These are phyloP conservation scores for Zophobas atratus DNA, from an alignment of 1,140 invertebrate genomes.

Conservation along the genomic window DNA sequence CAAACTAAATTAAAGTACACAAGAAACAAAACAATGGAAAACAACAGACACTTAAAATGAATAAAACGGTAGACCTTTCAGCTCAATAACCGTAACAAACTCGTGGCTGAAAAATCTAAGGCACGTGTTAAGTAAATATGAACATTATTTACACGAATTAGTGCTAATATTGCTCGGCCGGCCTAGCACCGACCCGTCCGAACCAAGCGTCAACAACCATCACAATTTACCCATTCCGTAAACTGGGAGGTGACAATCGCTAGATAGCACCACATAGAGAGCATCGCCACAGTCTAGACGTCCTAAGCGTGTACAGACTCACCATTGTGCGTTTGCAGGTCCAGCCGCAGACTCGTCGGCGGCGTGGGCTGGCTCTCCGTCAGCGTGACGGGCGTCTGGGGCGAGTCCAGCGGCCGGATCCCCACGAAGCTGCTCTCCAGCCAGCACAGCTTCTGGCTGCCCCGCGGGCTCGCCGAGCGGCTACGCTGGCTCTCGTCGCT, in stretches of 20 bases:
- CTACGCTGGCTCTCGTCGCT: slow-evolving; percentile 60
- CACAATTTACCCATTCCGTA: slow-evolving; percentile 65
- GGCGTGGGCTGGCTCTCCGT: slow-evolving; percentile 67
- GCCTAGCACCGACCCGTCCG: slow-evolving; percentile 14
- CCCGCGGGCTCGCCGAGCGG: slow-evolving; percentile 66
- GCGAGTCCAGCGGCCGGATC: slow-evolving; percentile 86
- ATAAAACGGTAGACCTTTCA: neutral
- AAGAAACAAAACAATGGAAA: slow-evolving; percentile 21
- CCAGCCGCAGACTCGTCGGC: slow-evolving; percentile 69
- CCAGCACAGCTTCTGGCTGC: slow-evolving; percentile 82
- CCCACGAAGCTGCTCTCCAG: slow-evolving; percentile 93
- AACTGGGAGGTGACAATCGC: slow-evolving; percentile 63
- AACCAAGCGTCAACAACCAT: slow-evolving; percentile 63
- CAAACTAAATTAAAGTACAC: slow-evolving; percentile 33
- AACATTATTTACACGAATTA: slow-evolving; percentile 11
- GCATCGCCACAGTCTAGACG: neutral
- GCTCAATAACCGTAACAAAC: too few species aligned
- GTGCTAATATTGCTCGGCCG: slow-evolving; percentile 6
- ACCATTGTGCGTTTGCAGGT: slow-evolving; percentile 75
- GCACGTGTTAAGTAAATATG: slow-evolving; percentile 11
- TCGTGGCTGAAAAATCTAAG: neutral
- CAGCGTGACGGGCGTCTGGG: slow-evolving; percentile 82
- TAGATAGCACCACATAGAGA: slow-evolving; percentile 47
- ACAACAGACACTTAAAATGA: neutral
- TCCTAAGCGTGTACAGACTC: slow-evolving; percentile 72